A percentile compares a stretch with the other conserved stretches of the same genome.
phyloP scores from a whole-genome alignment of 1,140 invertebrate genomes.

The Harlomillsia oculata region DNA sequence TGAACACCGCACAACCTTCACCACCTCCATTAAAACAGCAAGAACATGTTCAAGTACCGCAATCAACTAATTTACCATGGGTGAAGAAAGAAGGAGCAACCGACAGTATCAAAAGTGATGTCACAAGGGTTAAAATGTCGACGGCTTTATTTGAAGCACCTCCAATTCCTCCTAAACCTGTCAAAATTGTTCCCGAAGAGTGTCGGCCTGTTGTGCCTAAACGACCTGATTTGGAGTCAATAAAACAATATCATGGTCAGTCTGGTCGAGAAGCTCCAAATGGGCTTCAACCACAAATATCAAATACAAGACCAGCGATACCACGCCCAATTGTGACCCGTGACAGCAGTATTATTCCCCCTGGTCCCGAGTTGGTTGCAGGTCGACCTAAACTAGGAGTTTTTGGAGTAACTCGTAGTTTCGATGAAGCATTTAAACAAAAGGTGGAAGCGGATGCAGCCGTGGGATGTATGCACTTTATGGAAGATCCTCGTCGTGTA shows the following conservation, averaged over 20 bases:
- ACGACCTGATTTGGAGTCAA: no score
- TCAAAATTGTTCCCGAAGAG: background rate
- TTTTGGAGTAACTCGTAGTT: constrained; percentile 22
- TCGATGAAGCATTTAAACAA: constrained; percentile 18
- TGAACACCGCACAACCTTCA: background rate
- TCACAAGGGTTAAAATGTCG: constrained; percentile 2
- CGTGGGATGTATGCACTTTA: background rate
- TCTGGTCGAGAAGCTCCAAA: no score
- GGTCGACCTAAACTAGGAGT: constrained; percentile 7
- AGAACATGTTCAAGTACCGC: background rate
- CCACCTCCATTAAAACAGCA: background rate
- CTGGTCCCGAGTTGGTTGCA: background rate
- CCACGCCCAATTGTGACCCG: no score
- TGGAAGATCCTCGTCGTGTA: background rate
- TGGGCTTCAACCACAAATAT: no score
- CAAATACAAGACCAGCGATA: no score
- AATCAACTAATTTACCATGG: constrained; percentile 27
- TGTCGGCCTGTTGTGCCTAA: no score
- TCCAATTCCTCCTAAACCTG: background rate
- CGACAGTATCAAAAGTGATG: background rate
- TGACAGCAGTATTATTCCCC: no score
- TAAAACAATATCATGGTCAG: no score
- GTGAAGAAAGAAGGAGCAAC: constrained; percentile 2
- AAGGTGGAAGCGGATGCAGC: constrained; percentile 8
- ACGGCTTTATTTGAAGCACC: constrained; percentile 8